These are phyloP conservation scores for Digitonthophagus gazella DNA, from an alignment of 2,888 invertebrate genomes.

Conservation along the genomic window DNA sequence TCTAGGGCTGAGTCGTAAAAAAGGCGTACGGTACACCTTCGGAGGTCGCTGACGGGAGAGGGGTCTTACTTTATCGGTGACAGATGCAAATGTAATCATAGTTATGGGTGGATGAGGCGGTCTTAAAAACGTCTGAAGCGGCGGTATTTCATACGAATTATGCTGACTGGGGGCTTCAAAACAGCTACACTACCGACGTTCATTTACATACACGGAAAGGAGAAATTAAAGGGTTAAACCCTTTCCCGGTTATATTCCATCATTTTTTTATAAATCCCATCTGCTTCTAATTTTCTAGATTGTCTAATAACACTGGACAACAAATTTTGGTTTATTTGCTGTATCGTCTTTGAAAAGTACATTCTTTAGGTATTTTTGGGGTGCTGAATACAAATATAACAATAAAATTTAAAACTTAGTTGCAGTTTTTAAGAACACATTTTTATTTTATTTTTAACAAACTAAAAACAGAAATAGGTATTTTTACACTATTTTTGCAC, in stretches of 20 bases:
- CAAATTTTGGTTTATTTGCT: too few species aligned
- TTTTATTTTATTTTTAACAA: too few species aligned
- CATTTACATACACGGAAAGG: slow-evolving; percentile 28
- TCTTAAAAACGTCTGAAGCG: slow-evolving; percentile 27
- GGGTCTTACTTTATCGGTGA: slow-evolving; percentile 35
- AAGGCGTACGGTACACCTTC: slow-evolving; percentile 9
- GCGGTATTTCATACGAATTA: slow-evolving; percentile 26
- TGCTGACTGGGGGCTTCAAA: slow-evolving; percentile 28
- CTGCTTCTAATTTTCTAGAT: too few species aligned
- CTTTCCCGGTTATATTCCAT: not conserved
- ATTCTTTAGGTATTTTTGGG: too few species aligned
- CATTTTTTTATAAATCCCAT: not conserved
- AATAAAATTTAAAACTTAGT: too few species aligned
- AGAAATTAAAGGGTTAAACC: not conserved
- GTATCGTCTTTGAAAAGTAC: too few species aligned
- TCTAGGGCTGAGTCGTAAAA: slow-evolving; percentile 7
- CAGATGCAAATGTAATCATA: slow-evolving; percentile 40
- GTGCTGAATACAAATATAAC: too few species aligned
- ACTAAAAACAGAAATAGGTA: too few species aligned
- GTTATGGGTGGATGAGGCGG: slow-evolving; percentile 32
- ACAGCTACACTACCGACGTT: slow-evolving; percentile 23
- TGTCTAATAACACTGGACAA: too few species aligned
- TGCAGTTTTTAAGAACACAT: too few species aligned
- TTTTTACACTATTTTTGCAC: too few species aligned
- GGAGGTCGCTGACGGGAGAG: slow-evolving; percentile 4